A percentile compares a stretch with the other conserved stretches of the same genome.
Evolutionary conservation across 2,888 invertebrate species (phyloP).

Genomic region (Zaprionus bogoriensis): DNA sequence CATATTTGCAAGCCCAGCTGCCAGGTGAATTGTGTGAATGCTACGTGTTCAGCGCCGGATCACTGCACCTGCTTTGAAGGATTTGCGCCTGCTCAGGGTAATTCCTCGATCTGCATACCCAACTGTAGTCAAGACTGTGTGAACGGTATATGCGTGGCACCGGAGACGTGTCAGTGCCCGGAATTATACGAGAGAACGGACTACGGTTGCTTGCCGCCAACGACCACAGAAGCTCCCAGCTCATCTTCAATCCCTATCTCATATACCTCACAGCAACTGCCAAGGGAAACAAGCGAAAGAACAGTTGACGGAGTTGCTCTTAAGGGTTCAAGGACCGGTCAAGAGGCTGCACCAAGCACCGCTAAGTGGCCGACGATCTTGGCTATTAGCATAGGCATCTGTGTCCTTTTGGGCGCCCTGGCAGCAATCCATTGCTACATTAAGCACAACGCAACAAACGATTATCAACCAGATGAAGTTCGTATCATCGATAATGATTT

Average conservation of each 20-base stretch:
- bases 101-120: conserved; percentile 82
- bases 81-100: conserved; percentile 81
- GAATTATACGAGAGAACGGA: conserved; percentile 28
- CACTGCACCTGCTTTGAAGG: conserved; percentile 80
- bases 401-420: conserved; percentile 11
- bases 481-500: neutral
- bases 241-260: no score
- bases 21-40: conserved; percentile 54
- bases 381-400: conserved; percentile 10
- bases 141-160: conserved; percentile 79
- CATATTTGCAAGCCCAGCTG: conserved; percentile 53
- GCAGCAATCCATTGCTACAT: conserved; percentile 3
- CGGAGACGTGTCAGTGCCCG: conserved; percentile 72
- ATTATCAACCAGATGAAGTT: neutral
- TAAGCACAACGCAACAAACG: neutral
- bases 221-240: neutral
- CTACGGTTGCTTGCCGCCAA: conserved; percentile 18
- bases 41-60: conserved; percentile 61
- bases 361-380: conserved; percentile 19
- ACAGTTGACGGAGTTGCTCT: conserved; percentile 82
- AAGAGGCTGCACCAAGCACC: neutral
- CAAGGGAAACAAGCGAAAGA: neutral
- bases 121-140: conserved; percentile 50
- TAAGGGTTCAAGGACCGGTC: no score
- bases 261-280: no score